Conservation (phyloP, 1,140 invertebrate species). For the Stratiolaelaps scimitus region DNA sequence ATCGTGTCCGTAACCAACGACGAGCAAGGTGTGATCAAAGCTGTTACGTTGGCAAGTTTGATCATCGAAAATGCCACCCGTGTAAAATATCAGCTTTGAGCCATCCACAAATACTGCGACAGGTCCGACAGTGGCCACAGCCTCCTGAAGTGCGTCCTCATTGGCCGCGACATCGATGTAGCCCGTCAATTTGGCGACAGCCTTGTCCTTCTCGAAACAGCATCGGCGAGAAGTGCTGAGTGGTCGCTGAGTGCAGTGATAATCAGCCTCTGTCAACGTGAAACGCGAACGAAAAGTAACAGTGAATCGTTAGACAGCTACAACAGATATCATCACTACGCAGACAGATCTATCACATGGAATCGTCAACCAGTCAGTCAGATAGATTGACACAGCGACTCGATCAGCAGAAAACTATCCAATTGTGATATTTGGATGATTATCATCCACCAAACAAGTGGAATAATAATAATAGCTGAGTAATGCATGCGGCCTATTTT, state of each 20-base stretch:
- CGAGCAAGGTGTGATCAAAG: neutral
- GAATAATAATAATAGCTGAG: too few species aligned
- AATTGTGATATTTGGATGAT: too few species aligned
- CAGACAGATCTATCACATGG: too few species aligned
- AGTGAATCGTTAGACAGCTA: too few species aligned
- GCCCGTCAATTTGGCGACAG: slow-evolving; percentile 67
- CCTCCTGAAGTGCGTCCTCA: slow-evolving; percentile 56
- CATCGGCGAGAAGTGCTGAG: slow-evolving; percentile 42
- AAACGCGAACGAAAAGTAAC: too few species aligned
- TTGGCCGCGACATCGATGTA: slow-evolving; percentile 60
- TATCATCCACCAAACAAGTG: too few species aligned
- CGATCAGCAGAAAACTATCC: too few species aligned
- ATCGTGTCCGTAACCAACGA: neutral
- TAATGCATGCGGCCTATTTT: too few species aligned
- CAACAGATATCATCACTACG: too few species aligned
- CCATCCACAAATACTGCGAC: slow-evolving; percentile 73
- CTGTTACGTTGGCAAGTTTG: neutral
- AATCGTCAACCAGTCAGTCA: too few species aligned
- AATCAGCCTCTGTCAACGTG: slow-evolving; percentile 1
- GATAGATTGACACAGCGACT: too few species aligned
- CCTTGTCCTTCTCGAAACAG: slow-evolving; percentile 54
- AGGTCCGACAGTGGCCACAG: slow-evolving; percentile 78
- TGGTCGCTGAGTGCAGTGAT: neutral
- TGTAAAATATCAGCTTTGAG: too few species aligned
- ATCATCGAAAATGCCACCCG: slow-evolving; percentile 14